Evolutionary conservation across 2,797 vertebrate species (phyloP).

Genomic region (Alfaro cultratus): DNA sequence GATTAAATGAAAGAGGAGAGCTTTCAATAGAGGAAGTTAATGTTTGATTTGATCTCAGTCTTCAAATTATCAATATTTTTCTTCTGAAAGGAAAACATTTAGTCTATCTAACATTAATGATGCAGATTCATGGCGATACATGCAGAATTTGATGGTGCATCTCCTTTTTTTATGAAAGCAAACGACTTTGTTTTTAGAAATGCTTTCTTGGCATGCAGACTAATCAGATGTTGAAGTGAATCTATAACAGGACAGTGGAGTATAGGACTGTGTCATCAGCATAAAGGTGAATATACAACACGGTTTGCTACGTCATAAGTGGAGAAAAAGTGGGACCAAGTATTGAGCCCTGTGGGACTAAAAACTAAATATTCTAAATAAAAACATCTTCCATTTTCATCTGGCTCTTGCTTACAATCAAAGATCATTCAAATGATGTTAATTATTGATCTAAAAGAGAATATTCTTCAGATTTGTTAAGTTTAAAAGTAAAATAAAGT

Average conservation of each 20-base stretch:
- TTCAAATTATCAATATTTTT: neutral
- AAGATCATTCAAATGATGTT: neutral
- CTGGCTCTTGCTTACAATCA: neutral
- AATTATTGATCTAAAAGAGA: neutral
- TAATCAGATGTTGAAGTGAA: neutral
- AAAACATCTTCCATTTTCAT: neutral
- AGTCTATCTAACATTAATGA: neutral
- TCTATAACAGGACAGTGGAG: neutral
- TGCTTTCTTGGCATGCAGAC: neutral
- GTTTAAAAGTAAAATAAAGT: constrained; percentile 23
- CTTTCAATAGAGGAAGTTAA: neutral
- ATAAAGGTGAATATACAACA: neutral
- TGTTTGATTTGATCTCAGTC: neutral
- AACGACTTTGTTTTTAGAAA: neutral
- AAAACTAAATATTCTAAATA: neutral
- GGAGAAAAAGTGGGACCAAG: neutral
- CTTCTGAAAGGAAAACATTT: neutral
- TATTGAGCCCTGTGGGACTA: neutral
- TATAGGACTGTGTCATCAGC: neutral
- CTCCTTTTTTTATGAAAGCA: neutral
- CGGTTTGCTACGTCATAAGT: neutral
- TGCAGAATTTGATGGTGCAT: neutral
- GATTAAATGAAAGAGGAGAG: neutral
- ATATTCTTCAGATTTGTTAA: neutral
- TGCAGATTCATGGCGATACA: neutral